Evolutionary conservation across 2,797 vertebrate genomes (phyloP).

Genomic region (Apodemus agrarius): DNA sequence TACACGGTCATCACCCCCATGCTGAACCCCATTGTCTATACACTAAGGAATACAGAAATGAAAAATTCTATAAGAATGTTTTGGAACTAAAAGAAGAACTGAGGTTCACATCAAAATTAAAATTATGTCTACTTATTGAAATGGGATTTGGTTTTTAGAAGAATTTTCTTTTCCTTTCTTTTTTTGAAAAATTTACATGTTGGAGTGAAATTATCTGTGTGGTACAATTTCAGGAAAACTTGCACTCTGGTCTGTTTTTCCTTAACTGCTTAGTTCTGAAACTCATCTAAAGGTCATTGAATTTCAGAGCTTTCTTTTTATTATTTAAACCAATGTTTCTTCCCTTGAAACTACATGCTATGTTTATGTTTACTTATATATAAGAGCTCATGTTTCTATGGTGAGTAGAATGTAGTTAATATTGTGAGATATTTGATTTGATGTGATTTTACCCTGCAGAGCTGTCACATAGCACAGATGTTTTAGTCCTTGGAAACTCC

Average conservation of each 20-base stretch:
- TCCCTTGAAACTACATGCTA: background rate
- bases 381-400: background rate
- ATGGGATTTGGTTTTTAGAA: background rate
- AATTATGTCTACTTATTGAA: background rate
- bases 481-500: background rate
- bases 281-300: background rate
- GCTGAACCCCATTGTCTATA: conserved; percentile 78
- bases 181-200: background rate
- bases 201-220: background rate
- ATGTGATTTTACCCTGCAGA: background rate
- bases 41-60: conserved; percentile 72
- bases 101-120: background rate
- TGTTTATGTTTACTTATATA: background rate
- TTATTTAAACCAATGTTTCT: background rate
- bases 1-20: conserved; percentile 70
- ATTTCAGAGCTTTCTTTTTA: background rate
- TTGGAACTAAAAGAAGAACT: background rate
- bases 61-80: conserved; percentile 52
- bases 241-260: background rate
- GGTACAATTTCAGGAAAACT: background rate
- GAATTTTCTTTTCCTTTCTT: background rate
- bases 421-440: background rate
- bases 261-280: background rate
- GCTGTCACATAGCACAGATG: too few species aligned
- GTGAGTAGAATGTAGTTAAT: background rate